Evolutionary conservation across 2,113 vertebrate genomes (phyloP).

Genomic region (Apistogramma diplotaenia): DNA sequence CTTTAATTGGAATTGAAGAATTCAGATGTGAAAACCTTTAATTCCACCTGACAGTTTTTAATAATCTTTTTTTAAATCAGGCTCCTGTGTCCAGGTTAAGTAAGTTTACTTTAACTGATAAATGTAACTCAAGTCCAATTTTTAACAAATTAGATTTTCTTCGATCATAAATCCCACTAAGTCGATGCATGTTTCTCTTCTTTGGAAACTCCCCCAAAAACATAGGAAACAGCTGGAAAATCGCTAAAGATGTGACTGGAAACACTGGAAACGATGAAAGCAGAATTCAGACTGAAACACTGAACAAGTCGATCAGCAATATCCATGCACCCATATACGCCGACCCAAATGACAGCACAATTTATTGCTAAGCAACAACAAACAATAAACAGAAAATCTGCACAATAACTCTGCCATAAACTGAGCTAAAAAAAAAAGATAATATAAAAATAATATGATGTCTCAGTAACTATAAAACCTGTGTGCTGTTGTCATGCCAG

Average conservation of each 20-base stretch:
- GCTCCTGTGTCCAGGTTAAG: not conserved
- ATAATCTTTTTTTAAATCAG: not conserved
- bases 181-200: not conserved
- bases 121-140: not conserved
- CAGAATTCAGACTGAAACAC: not conserved
- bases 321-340: not conserved
- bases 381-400: not conserved
- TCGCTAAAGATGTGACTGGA: not conserved
- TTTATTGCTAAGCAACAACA: not conserved
- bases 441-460: not conserved
- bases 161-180: no score
- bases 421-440: not conserved
- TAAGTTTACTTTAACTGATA: not conserved
- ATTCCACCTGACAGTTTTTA: not conserved
- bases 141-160: not conserved
- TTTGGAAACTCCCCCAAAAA: no score
- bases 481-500: no score
- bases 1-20: not conserved
- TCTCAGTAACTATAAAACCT: not conserved
- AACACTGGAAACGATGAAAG: not conserved
- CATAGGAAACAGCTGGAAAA: no score
- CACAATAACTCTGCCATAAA: not conserved
- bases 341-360: not conserved
- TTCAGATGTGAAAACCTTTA: not conserved
- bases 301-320: not conserved